Base-by-base conservation (phyloP, 1,140 invertebrate species). In the Copidosoma floridanum region DNA sequence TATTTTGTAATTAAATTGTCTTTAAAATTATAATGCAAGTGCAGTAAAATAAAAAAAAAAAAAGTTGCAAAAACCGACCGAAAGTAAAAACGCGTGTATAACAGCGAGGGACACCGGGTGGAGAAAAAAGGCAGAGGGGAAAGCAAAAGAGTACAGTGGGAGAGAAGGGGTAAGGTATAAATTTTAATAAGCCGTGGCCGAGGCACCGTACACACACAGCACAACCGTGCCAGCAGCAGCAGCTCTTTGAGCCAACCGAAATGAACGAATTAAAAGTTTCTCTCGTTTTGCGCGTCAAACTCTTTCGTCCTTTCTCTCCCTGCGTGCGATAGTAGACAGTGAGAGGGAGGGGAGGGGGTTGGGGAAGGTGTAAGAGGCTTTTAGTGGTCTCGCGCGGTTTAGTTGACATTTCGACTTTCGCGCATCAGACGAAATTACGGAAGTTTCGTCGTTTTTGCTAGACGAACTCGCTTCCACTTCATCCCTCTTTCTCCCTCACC, bases 191-290 rank as follows among this genome's bases (percentile, higher is more conserved):
- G 68, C 65, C 69, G 67, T 68, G 69, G 27, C 7, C 18, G 12
- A 14, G 32, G n/a, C 32, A 37, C 8, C 7, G 32, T 14, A 10
- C 32, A 10, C 32, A n/a, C n/a, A 37, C 8, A 37, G 14, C 40
- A 11, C 6, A 5, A 18, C 6, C 40, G 16, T 18, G 40, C 8
- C n/a, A 71, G 69, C n/a, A n/a, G n/a, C 67, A 62, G 50, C 63
- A 71, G 75, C 75, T 73, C 75, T 76, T 77, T 77, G 73, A 75
- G 69, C 67, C 48, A 57, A 51, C 52, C 58, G 68, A 77, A 76
- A 77, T 77, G 71, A 77, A 75, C 73, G 72, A 77, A 76, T 77
- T 77, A 77, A 77, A 77, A 77, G 73, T 77, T 77, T 76, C 52
- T 68, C 68, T 67, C 67, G 54, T 63, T 63, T 51, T 29, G 48